Base-by-base conservation (phyloP, 2,888 invertebrate genomes). In the Chirona hameri region DNA sequence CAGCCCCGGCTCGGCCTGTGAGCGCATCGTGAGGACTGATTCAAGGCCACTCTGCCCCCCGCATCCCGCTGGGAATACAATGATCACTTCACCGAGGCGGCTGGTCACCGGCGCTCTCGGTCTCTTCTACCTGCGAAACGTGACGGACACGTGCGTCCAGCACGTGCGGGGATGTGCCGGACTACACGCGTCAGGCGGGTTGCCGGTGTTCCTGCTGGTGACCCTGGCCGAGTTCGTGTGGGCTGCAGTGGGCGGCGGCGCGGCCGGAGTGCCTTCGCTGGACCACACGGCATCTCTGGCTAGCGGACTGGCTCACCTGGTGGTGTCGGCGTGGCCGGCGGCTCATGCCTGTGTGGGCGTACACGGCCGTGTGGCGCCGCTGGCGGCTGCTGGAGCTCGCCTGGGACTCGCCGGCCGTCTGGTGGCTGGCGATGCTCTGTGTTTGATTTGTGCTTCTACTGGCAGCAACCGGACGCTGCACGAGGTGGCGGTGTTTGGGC, bases 401-500 rank as follows among this genome's bases (percentile, higher is more conserved):
- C 12, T 83, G 83, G 83, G 65, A 82, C 29, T 76, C 81, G 21
- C 48, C 60, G 1, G 52, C 9, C 21, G 81, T 81, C 65, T 84
- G 82, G 82, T 82, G 81, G 55, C 27, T 93, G 0, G 93, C 94
- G 0, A 93, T 94, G 0, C 86, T 97, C 3, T 93, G 92, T 0
- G 94, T 84, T 84, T 27, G 85, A 85, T 81, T 48, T 84, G 4
- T 83, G 81, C 27, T 85, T 83, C 60, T 85, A 85, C 48, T 84
- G 84, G 83, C 81, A 83, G 24, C 85, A 85, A 85, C 79, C 80
- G 85, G 10, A 83, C 84, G n/a, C 81, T 83, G 2, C 85, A 85
- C 27, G 96, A 96, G 89, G 89, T 95, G 65, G 94, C 95, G 86
- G 91, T 96, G 85, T 89, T 96, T 96, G 96, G 96, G 94, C 94